Conservation (phyloP, 1,140 invertebrate genomes). For the Camponotus pennsylvanicus region DNA sequence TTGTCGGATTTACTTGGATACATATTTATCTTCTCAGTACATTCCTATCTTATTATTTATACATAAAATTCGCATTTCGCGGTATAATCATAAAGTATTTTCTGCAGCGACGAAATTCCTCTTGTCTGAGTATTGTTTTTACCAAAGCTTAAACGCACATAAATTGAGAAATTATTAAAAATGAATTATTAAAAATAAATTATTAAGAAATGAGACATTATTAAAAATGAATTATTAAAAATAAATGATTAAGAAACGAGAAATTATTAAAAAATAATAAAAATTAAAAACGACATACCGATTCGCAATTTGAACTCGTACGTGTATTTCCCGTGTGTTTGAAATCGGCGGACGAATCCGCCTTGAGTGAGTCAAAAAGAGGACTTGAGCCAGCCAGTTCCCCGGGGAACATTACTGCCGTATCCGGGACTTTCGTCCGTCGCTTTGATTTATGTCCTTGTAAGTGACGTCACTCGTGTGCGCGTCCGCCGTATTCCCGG, state of each 20-base stretch:
- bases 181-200: too few species aligned
- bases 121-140: background rate
- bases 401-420: constrained; percentile 79
- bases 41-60: background rate
- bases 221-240: background rate
- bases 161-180: background rate
- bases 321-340: constrained; percentile 10
- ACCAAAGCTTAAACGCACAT: too few species aligned
- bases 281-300: constrained; percentile 10
- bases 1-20: background rate
- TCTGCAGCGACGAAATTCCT: background rate
- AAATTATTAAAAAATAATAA: constrained; percentile 25
- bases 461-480: constrained; percentile 86
- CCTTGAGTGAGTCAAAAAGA: constrained; percentile 76
- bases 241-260: background rate
- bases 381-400: constrained; percentile 72
- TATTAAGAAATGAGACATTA: background rate
- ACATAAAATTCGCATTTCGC: background rate
- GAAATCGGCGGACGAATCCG: constrained; percentile 53
- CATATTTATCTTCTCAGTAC: background rate
- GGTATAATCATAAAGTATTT: background rate
- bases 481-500: constrained; percentile 75
- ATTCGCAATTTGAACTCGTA: constrained; percentile 19
- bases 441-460: constrained; percentile 87
- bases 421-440: constrained; percentile 82